phyloP scores from a whole-genome alignment of 2,113 vertebrate genomes.

The Dolichallabes microphthalmus region DNA sequence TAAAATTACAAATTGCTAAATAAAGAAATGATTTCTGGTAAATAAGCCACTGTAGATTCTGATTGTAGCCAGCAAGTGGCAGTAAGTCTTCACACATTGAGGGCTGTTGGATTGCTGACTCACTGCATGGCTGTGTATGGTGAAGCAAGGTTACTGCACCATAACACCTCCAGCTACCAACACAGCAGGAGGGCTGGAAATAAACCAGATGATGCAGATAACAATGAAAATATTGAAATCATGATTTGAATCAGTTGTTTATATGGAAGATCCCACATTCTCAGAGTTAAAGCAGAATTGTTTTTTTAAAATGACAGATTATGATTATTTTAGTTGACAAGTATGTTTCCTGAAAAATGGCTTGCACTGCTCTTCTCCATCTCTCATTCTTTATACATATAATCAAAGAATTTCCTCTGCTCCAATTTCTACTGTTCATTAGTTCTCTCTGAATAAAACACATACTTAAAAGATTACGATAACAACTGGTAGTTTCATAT shows the following conservation, averaged over 20 bases:
- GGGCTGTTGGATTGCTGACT: constrained; percentile 30
- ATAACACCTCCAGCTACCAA: constrained; percentile 23
- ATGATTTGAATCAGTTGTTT: not conserved
- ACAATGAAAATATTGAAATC: not conserved
- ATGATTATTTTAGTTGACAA: not conserved
- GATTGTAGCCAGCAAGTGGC: constrained; percentile 34
- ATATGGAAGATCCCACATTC: not conserved
- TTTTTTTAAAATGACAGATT: too few species aligned
- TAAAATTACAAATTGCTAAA: not conserved
- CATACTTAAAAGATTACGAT: not conserved
- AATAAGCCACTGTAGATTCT: not conserved
- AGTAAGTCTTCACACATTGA: constrained; percentile 24
- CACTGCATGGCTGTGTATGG: constrained; percentile 16
- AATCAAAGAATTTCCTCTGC: not conserved
- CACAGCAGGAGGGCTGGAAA: not conserved
- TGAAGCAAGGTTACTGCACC: constrained; percentile 39
- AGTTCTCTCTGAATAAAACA: not conserved
- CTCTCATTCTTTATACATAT: not conserved
- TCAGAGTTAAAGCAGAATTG: too few species aligned
- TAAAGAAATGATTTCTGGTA: not conserved
- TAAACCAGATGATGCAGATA: not conserved
- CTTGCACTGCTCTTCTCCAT: not conserved
- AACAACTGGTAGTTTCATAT: not conserved
- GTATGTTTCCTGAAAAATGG: constrained; percentile 8
- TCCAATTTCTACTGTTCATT: not conserved